Conservation (phyloP, 2,113 vertebrate genomes). For the Motacilla tschutschensis region DNA sequence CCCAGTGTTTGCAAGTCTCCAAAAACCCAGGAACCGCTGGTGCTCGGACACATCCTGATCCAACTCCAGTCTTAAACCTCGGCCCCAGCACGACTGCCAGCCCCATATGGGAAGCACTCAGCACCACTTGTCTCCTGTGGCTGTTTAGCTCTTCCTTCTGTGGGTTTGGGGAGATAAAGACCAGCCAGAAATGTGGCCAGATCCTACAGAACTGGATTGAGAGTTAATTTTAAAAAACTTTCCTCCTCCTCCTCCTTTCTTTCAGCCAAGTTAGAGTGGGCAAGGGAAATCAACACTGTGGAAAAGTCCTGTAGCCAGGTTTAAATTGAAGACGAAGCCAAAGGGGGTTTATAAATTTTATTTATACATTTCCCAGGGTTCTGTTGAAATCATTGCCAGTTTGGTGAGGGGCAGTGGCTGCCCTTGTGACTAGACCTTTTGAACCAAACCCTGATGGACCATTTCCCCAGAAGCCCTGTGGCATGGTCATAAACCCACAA, state of each 20-base stretch:
- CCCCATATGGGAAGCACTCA: rapidly evolving
- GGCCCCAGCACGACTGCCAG: not conserved
- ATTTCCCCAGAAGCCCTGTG: not conserved
- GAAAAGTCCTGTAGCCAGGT: not conserved
- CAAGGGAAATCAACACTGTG: not conserved
- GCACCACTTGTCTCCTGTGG: rapidly evolving
- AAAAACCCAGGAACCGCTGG: not conserved
- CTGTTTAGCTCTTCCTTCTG: not conserved
- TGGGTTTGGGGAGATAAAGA: not conserved
- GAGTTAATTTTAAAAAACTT: not conserved
- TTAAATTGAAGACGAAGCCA: not conserved
- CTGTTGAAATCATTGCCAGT: not conserved
- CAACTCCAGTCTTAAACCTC: rapidly evolving
- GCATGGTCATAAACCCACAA: not conserved
- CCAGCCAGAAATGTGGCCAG: not conserved
- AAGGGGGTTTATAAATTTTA: not conserved
- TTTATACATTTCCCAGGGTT: not conserved
- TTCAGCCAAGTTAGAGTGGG: not conserved
- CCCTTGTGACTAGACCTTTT: not conserved
- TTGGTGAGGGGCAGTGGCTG: not conserved
- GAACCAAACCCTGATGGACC: not conserved
- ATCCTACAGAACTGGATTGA: not conserved
- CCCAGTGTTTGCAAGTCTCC: not conserved
- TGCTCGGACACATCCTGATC: rapidly evolving
- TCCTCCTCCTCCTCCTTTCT: not conserved